phyloP scores from a whole-genome alignment of 92 coral and sea anemone species.

The Chrysogorgia sp. region DNA sequence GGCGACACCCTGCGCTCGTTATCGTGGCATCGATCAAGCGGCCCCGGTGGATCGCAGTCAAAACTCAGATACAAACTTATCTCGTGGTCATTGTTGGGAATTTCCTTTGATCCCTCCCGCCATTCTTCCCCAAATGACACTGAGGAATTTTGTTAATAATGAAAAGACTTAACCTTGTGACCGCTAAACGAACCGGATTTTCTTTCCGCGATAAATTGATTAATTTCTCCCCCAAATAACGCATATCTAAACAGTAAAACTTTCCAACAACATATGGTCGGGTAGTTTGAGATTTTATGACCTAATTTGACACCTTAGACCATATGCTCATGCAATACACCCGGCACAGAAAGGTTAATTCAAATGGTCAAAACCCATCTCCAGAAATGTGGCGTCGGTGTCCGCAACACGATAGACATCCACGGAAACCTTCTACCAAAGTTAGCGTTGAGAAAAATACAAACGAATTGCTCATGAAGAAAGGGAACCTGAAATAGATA shows the following conservation, averaged over 20 bases:
- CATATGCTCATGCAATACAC: too few species aligned
- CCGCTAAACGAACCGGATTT: neutral
- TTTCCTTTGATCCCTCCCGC: slow-evolving; percentile 24
- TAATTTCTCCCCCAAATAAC: too few species aligned
- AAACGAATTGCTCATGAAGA: neutral
- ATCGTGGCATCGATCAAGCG: neutral
- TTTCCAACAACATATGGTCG: too few species aligned
- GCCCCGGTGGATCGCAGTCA: slow-evolving; percentile 2
- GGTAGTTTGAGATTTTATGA: too few species aligned
- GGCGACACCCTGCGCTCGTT: neutral
- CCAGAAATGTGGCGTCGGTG: neutral
- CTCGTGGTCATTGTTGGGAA: slow-evolving; percentile 2
- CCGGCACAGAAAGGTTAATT: too few species aligned
- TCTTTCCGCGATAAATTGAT: neutral
- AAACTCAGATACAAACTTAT: slow-evolving; percentile 14
- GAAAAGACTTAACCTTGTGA: slow-evolving; percentile 14
- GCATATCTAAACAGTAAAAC: too few species aligned
- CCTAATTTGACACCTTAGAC: too few species aligned
- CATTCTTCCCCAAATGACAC: neutral
- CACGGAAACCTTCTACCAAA: neutral
- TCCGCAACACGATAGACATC: neutral
- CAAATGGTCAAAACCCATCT: too few species aligned
- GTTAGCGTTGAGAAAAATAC: neutral
- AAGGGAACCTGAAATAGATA: too few species aligned
- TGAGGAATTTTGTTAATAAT: slow-evolving; percentile 24